Evolutionary conservation across 2,113 vertebrate species (phyloP).

Genomic region (Microcebus lehilahytsara): DNA sequence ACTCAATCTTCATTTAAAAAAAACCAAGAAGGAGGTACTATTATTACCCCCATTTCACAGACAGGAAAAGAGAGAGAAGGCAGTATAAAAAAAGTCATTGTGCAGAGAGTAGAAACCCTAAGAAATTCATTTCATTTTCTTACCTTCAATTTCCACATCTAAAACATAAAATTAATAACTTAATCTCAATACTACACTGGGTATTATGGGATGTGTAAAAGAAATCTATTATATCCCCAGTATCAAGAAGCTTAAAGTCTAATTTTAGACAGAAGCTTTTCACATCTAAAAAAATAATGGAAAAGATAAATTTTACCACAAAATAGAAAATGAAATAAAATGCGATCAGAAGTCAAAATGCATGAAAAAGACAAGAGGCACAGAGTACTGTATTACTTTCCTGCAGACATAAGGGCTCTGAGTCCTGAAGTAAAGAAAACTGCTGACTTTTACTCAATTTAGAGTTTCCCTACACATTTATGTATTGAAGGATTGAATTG

Average conservation of each 20-base stretch:
- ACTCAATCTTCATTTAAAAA: background rate
- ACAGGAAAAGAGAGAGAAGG: background rate
- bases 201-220: background rate
- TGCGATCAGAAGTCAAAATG: background rate
- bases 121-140: background rate
- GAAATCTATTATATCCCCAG: background rate
- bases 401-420: background rate
- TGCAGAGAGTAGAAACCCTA: background rate
- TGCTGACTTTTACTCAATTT: background rate
- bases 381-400: no score
- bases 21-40: background rate
- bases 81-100: background rate
- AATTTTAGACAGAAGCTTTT: conserved; percentile 23
- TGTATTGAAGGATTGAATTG: background rate
- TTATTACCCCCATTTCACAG: background rate
- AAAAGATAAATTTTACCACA: background rate
- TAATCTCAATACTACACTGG: background rate
- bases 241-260: background rate
- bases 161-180: conserved; percentile 11
- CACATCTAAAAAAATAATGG: background rate
- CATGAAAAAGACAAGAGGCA: background rate
- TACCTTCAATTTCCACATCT: background rate
- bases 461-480: background rate
- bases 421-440: background rate
- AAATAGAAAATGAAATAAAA: conserved; percentile 23